Evolutionary conservation across 2,888 invertebrate species (phyloP).

Genomic region (Helleia helle): DNA sequence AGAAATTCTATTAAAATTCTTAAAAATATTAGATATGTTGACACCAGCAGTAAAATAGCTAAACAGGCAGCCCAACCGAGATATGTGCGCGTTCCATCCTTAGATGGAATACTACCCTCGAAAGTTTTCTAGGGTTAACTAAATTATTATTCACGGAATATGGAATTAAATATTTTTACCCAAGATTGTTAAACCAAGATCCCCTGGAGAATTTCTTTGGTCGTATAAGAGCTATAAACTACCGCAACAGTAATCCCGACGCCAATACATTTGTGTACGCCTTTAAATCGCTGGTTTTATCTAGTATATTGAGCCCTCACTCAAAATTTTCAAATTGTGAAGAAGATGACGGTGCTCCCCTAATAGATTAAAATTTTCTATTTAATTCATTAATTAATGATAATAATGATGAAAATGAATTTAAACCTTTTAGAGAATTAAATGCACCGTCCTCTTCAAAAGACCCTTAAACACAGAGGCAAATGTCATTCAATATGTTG

Average conservation of each 20-base stretch:
- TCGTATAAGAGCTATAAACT: conserved; percentile 6
- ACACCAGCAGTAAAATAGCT: conserved; percentile 3
- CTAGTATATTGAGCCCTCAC: conserved; percentile 3
- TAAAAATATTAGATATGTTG: conserved; percentile 6
- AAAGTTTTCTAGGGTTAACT: conserved; percentile 8
- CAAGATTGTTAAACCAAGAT: conserved; percentile 5
- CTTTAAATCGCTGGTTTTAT: conserved; percentile 1
- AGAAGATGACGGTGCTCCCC: conserved; percentile 1
- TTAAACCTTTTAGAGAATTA: background rate
- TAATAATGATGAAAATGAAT: background rate
- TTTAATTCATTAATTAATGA: background rate
- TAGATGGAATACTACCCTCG: conserved; percentile 9
- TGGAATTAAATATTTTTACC: conserved; percentile 8
- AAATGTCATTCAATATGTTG: background rate
- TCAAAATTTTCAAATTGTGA: conserved; percentile 3
- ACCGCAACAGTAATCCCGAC: conserved; percentile 4
- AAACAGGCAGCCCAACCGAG: background rate
- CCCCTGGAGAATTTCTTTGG: conserved; percentile 13
- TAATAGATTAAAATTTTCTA: background rate
- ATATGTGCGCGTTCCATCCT: conserved; percentile 2
- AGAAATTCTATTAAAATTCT: conserved; percentile 5
- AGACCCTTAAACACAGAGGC: background rate
- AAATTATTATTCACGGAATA: conserved; percentile 9
- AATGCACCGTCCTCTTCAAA: background rate
- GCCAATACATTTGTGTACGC: background rate